Evolutionary conservation across 1,140 invertebrate species (phyloP).

Genomic region (Drosophila elegans): DNA sequence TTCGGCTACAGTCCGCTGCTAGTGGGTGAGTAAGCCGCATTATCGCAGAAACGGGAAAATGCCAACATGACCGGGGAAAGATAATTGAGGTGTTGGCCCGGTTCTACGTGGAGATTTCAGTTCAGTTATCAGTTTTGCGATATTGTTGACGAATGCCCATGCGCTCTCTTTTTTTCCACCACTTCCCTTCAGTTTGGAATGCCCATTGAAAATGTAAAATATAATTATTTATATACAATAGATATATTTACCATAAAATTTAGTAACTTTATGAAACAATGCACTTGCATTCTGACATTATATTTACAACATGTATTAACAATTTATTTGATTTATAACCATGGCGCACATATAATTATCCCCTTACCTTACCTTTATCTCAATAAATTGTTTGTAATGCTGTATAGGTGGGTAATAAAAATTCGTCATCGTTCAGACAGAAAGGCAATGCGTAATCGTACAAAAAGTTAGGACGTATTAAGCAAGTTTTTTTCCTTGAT

Average conservation of each 20-base stretch:
- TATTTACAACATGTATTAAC: too few relatives aligned
- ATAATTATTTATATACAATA: too few relatives aligned
- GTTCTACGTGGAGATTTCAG: conserved; percentile 41
- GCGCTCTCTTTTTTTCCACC: background rate
- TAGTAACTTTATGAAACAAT: too few relatives aligned
- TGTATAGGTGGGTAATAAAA: conserved; percentile 1
- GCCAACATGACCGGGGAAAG: background rate
- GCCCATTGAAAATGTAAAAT: too few relatives aligned
- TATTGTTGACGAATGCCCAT: conserved; percentile 63
- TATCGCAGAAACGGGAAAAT: conserved; percentile 52
- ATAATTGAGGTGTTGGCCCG: conserved; percentile 50
- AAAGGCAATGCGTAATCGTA: conserved; percentile 45
- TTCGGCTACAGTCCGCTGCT: conserved; percentile 85
- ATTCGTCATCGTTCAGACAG: conserved; percentile 14
- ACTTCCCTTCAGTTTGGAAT: background rate
- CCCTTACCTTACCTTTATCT: too few relatives aligned
- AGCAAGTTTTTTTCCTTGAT: background rate
- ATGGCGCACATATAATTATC: too few relatives aligned
- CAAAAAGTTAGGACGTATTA: conserved; percentile 8
- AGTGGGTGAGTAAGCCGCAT: conserved; percentile 84
- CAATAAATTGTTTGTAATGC: conserved; percentile 11
- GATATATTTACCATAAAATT: too few relatives aligned
- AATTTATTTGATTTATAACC: too few relatives aligned
- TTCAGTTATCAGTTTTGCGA: conserved; percentile 74
- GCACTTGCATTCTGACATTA: too few relatives aligned